Percentiles rank a stretch among this genome's conserved stretches.
These are phyloP conservation scores for Drosophila kokeensis DNA, from an alignment of 2,888 invertebrate genomes.

Conservation along the genomic window DNA sequence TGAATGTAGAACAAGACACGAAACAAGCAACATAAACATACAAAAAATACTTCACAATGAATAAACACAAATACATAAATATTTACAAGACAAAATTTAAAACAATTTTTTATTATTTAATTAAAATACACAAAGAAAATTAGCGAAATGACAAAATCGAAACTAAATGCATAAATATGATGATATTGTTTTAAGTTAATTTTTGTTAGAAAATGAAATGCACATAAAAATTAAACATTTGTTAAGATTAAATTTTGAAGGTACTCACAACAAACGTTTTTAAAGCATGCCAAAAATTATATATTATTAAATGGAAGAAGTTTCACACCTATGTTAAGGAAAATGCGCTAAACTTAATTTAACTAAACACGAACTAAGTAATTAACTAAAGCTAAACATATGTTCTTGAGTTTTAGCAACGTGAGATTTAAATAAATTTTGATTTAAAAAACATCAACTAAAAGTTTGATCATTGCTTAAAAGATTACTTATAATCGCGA, in stretches of 20 bases:
- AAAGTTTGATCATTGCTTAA: neutral
- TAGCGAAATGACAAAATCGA: slow-evolving; percentile 49
- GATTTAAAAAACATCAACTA: neutral
- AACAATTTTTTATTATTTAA: slow-evolving; percentile 63
- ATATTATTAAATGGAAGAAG: neutral
- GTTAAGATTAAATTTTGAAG: slow-evolving; percentile 28
- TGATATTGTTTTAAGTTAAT: slow-evolving; percentile 54
- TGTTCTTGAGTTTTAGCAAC: neutral
- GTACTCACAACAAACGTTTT: slow-evolving; percentile 20
- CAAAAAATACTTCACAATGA: slow-evolving; percentile 42
- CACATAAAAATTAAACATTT: slow-evolving; percentile 45
- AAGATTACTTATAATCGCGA: slow-evolving; percentile 1
- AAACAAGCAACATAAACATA: slow-evolving; percentile 70
- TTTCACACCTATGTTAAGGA: slow-evolving; percentile 16
- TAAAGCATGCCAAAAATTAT: slow-evolving; percentile 58
- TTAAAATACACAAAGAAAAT: slow-evolving; percentile 49
- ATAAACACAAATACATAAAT: slow-evolving; percentile 66
- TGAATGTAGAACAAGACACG: slow-evolving; percentile 74
- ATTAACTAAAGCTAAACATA: slow-evolving; percentile 21
- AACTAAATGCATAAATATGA: slow-evolving; percentile 62
- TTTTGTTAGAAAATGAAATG: slow-evolving; percentile 71
- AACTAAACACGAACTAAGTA: slow-evolving; percentile 45
- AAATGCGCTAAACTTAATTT: slow-evolving; percentile 59
- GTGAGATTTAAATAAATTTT: neutral
- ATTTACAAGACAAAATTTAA: slow-evolving; percentile 70